phyloP scores from a whole-genome alignment of 2,888 invertebrate species.

The Caenorhabditis sp. region DNA sequence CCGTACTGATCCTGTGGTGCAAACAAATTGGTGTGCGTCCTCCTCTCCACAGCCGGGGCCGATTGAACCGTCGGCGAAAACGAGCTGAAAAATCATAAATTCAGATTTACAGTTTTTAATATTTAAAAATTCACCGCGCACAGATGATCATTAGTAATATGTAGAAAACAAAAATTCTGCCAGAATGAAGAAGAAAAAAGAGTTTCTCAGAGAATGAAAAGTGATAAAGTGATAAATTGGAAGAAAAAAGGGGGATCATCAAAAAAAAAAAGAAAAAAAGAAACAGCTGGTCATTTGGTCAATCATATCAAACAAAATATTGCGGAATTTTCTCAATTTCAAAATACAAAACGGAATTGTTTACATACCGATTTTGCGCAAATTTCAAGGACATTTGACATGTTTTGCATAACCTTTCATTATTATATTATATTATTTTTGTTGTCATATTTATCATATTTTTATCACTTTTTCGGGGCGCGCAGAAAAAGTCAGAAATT shows the following conservation, averaged over 20 bases:
- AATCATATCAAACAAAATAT: neutral
- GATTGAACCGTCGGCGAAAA: slow-evolving; percentile 44
- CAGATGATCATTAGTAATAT: slow-evolving; percentile 16
- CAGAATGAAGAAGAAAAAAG: neutral
- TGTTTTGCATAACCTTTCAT: neutral
- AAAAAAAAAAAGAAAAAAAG: slow-evolving; percentile 8
- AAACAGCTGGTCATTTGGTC: neutral
- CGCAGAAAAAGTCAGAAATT: too few species aligned
- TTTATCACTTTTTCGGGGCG: too few species aligned
- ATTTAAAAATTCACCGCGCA: slow-evolving; percentile 24
- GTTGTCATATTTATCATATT: neutral
- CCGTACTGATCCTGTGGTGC: slow-evolving; percentile 35
- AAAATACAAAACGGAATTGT: neutral
- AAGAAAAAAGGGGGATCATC: slow-evolving; percentile 15
- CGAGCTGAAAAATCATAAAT: slow-evolving; percentile 27
- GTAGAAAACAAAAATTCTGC: neutral
- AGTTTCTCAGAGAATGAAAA: too few species aligned
- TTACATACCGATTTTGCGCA: neutral
- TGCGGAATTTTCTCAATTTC: neutral
- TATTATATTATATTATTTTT: neutral
- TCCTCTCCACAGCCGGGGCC: slow-evolving; percentile 47
- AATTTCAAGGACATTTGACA: neutral
- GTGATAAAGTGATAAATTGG: slow-evolving; percentile 4
- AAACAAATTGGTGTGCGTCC: slow-evolving; percentile 46
- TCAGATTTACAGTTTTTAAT: too few species aligned